A percentile compares a stretch with the other conserved stretches of the same genome.
These are phyloP conservation scores for Calameuta idolon DNA, from an alignment of 2,888 invertebrate genomes.

Conservation along the genomic window DNA sequence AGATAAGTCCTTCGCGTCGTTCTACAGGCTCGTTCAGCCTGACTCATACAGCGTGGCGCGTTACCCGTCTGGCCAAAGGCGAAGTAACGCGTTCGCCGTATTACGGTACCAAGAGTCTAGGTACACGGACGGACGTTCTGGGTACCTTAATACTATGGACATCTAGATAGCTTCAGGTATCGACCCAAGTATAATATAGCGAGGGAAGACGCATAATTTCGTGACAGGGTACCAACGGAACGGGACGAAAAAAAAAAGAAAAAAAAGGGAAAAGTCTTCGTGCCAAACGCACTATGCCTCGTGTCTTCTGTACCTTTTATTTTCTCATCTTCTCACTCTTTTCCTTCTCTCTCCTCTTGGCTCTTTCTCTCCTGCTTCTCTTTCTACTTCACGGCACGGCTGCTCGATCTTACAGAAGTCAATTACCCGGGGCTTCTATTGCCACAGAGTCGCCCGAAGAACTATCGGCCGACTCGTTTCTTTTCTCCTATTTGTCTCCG, in stretches of 20 bases:
- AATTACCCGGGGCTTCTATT: conserved; percentile 4
- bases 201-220: neutral
- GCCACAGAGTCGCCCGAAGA: conserved; percentile 4
- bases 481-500: conserved; percentile 11
- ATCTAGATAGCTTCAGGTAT: neutral
- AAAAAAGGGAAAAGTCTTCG: neutral
- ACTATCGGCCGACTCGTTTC: conserved; percentile 17
- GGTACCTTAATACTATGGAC: neutral
- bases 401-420: conserved; percentile 7
- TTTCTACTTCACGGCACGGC: neutral
- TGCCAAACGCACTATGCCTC: neutral
- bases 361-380: neutral
- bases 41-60: neutral
- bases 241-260: neutral
- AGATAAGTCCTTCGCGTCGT: neutral
- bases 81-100: neutral
- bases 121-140: neutral
- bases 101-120: neutral
- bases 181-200: neutral
- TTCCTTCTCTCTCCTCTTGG: neutral
- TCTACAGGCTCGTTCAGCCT: neutral
- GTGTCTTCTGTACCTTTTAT: neutral
- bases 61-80: neutral
- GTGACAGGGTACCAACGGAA: neutral
- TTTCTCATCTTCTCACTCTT: neutral